A percentile compares a stretch with the other conserved stretches of the same genome.
phyloP scores from a whole-genome alignment of 2,888 invertebrate genomes.

The Chalcis sispes region DNA sequence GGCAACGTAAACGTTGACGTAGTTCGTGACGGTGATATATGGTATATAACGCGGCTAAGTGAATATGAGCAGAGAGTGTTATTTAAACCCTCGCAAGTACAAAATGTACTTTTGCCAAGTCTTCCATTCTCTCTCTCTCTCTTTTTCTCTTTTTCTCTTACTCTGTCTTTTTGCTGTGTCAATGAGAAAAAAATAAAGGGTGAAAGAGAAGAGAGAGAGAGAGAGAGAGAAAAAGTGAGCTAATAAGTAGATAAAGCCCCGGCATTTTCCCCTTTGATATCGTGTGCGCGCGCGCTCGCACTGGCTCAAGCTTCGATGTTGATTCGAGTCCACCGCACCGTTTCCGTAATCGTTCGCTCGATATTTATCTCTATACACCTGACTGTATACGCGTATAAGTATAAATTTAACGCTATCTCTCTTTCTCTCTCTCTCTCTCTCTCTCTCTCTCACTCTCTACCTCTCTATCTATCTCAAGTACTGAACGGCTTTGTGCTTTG shows the following conservation, averaged over 20 bases:
- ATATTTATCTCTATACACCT: not conserved
- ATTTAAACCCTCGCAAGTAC: slow-evolving; percentile 3
- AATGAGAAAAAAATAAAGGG: too few relatives aligned
- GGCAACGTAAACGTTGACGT: slow-evolving; percentile 14
- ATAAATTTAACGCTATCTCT: slow-evolving; percentile 1
- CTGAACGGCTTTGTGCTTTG: too few relatives aligned
- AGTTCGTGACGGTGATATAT: slow-evolving; percentile 17
- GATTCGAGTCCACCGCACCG: not conserved
- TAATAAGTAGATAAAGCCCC: slow-evolving; percentile 1
- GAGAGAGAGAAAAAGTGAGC: not conserved
- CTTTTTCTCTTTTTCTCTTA: not conserved
- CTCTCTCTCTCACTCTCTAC: too few relatives aligned
- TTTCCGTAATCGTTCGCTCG: slow-evolving; percentile 24
- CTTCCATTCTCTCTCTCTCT: not conserved
- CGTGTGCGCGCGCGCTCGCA: not conserved
- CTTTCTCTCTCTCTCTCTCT: too few relatives aligned
- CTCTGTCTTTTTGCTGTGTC: not conserved
- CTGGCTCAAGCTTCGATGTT: slow-evolving; percentile 23
- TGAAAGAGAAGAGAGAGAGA: not conserved
- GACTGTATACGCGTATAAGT: not conserved
- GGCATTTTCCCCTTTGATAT: slow-evolving; percentile 15
- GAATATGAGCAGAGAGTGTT: slow-evolving; percentile 11
- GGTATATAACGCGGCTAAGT: not conserved
- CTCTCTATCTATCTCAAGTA: too few relatives aligned
- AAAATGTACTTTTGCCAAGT: too few relatives aligned